These are phyloP conservation scores for Thymelicus lineola DNA, from an alignment of 2,888 invertebrate genomes.

Conservation along the genomic window DNA sequence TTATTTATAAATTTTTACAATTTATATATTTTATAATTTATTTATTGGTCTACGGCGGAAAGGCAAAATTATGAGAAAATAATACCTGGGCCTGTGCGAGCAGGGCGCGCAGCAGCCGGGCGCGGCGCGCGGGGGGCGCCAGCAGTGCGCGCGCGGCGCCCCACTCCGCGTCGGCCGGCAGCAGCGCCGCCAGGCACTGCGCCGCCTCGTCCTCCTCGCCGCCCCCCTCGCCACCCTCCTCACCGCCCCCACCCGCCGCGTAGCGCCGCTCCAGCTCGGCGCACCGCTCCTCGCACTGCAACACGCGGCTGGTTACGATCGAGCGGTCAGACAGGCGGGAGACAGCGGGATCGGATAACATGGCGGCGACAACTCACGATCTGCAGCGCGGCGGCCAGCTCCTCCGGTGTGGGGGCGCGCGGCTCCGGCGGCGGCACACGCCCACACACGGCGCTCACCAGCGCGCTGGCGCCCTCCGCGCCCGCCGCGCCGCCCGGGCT, in stretches of 20 bases:
- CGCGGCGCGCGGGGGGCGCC: slow-evolving; percentile 44
- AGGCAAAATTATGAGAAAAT: no score
- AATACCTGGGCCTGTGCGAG: slow-evolving; percentile 27
- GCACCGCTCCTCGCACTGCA: slow-evolving; percentile 56
- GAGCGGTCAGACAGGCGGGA: no score
- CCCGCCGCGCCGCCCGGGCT: slow-evolving; percentile 48
- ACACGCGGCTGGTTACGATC: no score
- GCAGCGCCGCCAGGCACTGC: slow-evolving; percentile 44
- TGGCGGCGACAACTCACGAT: slow-evolving; percentile 22
- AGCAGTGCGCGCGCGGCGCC: slow-evolving; percentile 53
- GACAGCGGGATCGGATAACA: no score
- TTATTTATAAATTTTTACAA: no score
- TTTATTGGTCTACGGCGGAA: no score
- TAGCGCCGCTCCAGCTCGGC: slow-evolving; percentile 40
- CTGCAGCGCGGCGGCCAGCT: slow-evolving; percentile 41
- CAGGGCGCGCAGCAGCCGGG: slow-evolving; percentile 40
- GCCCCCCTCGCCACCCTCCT: slow-evolving; percentile 45
- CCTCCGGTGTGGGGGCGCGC: slow-evolving; percentile 19
- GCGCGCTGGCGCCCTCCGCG: slow-evolving; percentile 46
- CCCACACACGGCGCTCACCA: slow-evolving; percentile 47
- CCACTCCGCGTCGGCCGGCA: slow-evolving; percentile 58
- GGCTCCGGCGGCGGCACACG: slow-evolving; percentile 44
- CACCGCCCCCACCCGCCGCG: slow-evolving; percentile 44
- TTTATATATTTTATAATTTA: no score
- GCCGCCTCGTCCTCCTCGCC: slow-evolving; percentile 24